Evolutionary conservation across 2,113 vertebrate genomes (phyloP), one percentile per base, ranked within the genome.

Genomic region (Edolisoma coerulescens): DNA sequence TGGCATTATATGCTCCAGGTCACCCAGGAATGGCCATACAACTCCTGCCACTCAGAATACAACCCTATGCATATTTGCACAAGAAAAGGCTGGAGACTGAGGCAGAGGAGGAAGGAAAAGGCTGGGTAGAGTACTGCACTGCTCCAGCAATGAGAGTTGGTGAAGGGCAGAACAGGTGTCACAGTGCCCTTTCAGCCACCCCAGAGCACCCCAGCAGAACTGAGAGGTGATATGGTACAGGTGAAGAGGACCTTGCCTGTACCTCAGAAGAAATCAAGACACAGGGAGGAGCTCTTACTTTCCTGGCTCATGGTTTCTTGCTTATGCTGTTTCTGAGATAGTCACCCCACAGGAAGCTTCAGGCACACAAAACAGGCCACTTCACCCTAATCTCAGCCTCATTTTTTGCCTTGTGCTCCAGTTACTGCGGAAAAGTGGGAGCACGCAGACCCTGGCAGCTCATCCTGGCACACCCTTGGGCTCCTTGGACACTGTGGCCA

Each of bases 41-140:
- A 32, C n/a, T 90, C 71, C 75, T 83, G 63, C 80, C 90, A 80
- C 49, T 70, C 52, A 56, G 57, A 52, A 60, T 30, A 81, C 1
- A 83, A 7, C 41, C 37, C 39, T 20, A 18, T 22, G 13, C 4
- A 3, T 28, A 27, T 92, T 88, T 92, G 70, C 71, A 77, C 45
- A 74, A 80, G 75, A 69, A 77, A 77, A 83, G 33, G 54, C 79
- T 94, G 88, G 59, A 88, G 75, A 41, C 54, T 77, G 90, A 95
- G 65, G 35, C 65, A 82, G 33, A 83, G 57, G n/a, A 91, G 49
- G 45, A 85, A 68, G 42, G 50, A 57, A 87, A 95, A 79, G 47
- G 20, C 56, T 76, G 41, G 16, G 33, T 53, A 69, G 53, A 59
- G 49, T 21, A 13, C 49, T 26, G 53, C n/a, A 30, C n/a, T 56